Evolutionary conservation across 2,113 vertebrate genomes (phyloP).

Genomic region (Calidris pugnax): DNA sequence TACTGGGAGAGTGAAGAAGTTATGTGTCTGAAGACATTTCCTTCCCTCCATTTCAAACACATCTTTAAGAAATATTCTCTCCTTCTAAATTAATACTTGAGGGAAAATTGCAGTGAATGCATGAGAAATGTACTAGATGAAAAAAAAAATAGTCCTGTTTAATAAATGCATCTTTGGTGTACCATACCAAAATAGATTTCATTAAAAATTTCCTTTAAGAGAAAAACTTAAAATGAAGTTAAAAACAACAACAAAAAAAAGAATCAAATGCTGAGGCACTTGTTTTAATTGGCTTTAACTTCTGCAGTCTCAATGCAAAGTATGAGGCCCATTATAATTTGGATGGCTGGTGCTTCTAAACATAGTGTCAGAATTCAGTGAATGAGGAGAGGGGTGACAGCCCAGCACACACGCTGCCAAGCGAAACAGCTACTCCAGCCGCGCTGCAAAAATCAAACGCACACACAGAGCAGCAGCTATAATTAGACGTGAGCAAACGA

Average conservation of each 20-base stretch:
- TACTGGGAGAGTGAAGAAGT: background rate
- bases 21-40: background rate
- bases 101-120: background rate
- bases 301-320: background rate
- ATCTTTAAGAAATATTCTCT: background rate
- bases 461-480: background rate
- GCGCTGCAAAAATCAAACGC: background rate
- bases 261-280: background rate
- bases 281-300: background rate
- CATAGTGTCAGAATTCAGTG: background rate
- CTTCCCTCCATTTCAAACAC: background rate
- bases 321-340: background rate
- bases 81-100: background rate
- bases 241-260: background rate
- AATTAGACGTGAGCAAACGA: background rate
- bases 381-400: background rate
- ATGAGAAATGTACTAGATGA: accelerated
- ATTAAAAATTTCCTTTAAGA: background rate
- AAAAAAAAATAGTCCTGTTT: background rate
- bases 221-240: background rate
- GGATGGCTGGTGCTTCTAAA: conserved; percentile 15
- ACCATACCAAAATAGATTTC: background rate
- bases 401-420: background rate
- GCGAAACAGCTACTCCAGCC: background rate
- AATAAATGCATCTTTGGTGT: background rate